phyloP scores from a whole-genome alignment of 2,797 vertebrate species.

The Vespertilio murinus region DNA sequence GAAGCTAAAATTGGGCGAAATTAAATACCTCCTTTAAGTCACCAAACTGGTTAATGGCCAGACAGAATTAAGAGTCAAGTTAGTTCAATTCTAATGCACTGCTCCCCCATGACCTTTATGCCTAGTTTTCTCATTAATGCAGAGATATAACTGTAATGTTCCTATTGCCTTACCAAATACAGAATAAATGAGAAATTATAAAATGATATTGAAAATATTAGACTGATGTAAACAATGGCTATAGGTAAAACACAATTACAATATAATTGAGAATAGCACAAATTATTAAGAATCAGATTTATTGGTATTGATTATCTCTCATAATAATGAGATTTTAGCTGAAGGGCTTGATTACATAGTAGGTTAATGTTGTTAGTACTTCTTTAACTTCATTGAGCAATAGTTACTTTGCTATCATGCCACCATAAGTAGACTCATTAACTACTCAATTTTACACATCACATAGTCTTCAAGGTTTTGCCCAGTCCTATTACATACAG shows the following conservation, averaged over 20 bases:
- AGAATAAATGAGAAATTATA: background rate
- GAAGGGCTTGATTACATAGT: background rate
- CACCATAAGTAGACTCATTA: background rate
- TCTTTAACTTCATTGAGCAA: background rate
- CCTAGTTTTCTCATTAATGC: background rate
- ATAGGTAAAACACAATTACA: background rate
- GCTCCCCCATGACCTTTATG: background rate
- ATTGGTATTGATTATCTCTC: background rate
- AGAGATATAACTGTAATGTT: background rate
- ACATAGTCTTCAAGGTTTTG: background rate
- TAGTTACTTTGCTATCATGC: background rate
- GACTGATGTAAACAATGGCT: background rate
- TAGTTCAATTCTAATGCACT: background rate
- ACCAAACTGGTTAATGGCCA: background rate
- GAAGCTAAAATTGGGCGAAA: background rate
- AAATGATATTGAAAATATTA: background rate
- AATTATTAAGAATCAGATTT: background rate
- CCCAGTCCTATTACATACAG: background rate
- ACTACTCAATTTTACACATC: background rate
- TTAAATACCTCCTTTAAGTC: constrained; percentile 15
- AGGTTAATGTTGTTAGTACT: background rate
- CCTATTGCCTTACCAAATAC: background rate
- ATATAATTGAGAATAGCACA: background rate
- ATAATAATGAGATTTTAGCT: background rate
- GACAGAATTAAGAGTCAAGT: background rate